Evolutionary conservation across 2,113 vertebrate genomes (phyloP), one percentile per base, ranked within the genome.

Genomic region (Cinclus cinclus): DNA sequence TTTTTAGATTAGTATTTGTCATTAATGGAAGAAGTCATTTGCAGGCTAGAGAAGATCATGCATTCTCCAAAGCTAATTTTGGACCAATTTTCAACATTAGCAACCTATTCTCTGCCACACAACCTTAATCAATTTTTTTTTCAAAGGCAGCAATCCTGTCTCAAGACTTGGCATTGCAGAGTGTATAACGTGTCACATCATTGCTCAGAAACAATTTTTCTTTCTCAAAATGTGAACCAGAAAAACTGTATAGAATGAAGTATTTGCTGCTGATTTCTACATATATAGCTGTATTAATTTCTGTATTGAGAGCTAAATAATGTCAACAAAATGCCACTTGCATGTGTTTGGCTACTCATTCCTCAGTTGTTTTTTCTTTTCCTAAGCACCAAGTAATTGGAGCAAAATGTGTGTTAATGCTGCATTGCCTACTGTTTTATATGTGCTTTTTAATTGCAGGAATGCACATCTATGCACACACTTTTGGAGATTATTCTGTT

Each of bases 141-240:
- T 96, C 96, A 92, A 77, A 95, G 94, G 94, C 81, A 92, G 95
- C 96, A 97, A 87, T 95, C 95, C 96, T 97, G 82, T 90, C 95
- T 97, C 96, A 93, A 96, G 94, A 71, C 59, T 94, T 97, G 92
- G 84, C 95, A 95, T 96, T 91, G 84, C 94, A 92, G 90, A 92
- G 49, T 46, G 76, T 90, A 73, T 90, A 89, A 86, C 1, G 7
- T 90, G 93, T 90, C 77, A 96, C 83, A 89, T 84, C 80, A 87
- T 88, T 96, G 64, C 88, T 92, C 83, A 59, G 85, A 76, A 92
- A 69, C 21, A 30, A 71, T 62, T 90, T 83, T 96, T 62, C 73
- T 96, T 96, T 80, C 84, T 95, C 1, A 7, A 86, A 52, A 76
- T 63, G 13, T 33, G 35, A 62, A 90, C 92, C 13, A 75, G 62